A percentile compares a stretch with the other conserved stretches of the same genome.
Conservation (phyloP, 2,797 vertebrate species). For the Rhynchonycteris naso region DNA sequence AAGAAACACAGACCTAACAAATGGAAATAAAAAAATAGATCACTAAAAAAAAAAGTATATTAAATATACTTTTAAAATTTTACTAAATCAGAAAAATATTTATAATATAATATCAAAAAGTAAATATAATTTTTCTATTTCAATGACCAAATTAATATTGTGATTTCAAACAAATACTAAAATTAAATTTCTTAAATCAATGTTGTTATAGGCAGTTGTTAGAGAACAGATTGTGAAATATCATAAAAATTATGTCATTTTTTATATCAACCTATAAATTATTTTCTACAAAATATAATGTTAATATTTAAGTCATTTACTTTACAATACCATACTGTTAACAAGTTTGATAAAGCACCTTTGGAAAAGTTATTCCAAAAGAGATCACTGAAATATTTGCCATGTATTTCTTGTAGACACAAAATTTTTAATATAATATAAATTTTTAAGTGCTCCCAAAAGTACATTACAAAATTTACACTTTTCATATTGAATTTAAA, state of each 20-base stretch:
- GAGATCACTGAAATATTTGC: background rate
- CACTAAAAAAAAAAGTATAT: background rate
- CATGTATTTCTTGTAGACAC: background rate
- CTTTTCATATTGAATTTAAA: background rate
- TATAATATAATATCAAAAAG: background rate
- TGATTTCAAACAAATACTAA: background rate
- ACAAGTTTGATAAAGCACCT: background rate
- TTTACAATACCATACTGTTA: background rate
- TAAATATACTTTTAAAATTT: background rate
- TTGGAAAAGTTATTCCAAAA: background rate
- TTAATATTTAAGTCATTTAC: background rate
- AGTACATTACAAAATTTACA: background rate
- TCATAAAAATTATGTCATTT: background rate
- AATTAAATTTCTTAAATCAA: background rate
- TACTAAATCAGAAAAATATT: background rate
- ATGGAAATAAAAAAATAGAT: background rate
- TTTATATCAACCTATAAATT: background rate
- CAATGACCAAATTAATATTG: background rate
- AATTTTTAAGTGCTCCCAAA: background rate
- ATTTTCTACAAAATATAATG: background rate
- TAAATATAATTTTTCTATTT: background rate
- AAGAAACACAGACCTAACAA: background rate
- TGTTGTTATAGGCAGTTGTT: background rate
- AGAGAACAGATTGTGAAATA: background rate
- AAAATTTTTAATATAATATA: background rate